Conservation (phyloP, 2,888 invertebrate species). For the Herminia tarsipennalis region DNA sequence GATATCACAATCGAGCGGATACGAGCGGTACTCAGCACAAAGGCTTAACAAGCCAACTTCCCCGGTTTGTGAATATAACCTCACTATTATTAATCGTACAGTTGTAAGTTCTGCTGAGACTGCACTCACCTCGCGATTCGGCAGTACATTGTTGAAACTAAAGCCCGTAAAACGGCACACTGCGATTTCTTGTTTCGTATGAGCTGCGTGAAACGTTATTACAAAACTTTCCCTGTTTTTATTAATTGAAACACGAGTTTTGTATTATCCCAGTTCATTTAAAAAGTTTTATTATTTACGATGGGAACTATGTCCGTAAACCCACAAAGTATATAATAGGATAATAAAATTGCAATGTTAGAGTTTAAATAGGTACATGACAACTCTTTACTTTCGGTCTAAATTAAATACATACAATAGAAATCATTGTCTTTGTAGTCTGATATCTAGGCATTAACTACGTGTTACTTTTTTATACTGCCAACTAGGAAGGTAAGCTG, state of each 20-base stretch:
- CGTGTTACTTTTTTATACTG: too few species aligned
- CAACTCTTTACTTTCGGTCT: too few species aligned
- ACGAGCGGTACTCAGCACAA: constrained; percentile 53
- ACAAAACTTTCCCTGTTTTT: constrained; percentile 26
- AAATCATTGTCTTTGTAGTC: too few species aligned
- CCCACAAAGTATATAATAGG: too few species aligned
- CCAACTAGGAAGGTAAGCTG: too few species aligned
- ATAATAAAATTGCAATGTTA: too few species aligned
- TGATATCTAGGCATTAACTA: too few species aligned
- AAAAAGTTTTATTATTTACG: constrained; percentile 5
- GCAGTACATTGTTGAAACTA: constrained; percentile 58
- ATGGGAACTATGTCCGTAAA: not conserved
- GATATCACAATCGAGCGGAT: constrained; percentile 35
- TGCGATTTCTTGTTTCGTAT: constrained; percentile 47
- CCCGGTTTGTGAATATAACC: constrained; percentile 61
- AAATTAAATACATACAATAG: too few species aligned
- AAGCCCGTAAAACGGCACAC: constrained; percentile 39
- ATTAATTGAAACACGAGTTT: constrained; percentile 15
- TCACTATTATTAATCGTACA: constrained; percentile 67
- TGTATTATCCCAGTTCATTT: constrained; percentile 1
- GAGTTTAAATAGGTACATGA: too few species aligned
- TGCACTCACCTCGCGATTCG: constrained; percentile 57
- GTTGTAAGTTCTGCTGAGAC: constrained; percentile 55
- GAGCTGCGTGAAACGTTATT: constrained; percentile 36
- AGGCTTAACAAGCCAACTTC: constrained; percentile 70